phyloP scores from a whole-genome alignment of 2,888 invertebrate species.

The Athetis lepigone region DNA sequence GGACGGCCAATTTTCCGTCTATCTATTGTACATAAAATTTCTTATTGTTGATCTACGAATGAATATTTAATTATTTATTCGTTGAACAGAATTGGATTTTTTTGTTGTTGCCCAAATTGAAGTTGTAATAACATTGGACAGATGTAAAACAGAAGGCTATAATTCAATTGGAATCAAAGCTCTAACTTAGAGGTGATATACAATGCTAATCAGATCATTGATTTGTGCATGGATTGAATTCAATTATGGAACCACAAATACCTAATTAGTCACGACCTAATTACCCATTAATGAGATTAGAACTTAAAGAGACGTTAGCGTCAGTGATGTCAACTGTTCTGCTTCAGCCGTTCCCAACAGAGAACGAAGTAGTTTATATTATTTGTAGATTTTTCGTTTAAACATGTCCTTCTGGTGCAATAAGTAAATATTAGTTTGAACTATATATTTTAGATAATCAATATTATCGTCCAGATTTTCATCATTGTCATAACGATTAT shows the following conservation, averaged over 20 bases:
- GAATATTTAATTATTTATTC: slow-evolving; percentile 29
- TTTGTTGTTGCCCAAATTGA: neutral
- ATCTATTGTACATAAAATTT: slow-evolving; percentile 14
- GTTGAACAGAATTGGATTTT: slow-evolving; percentile 6
- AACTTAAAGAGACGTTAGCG: slow-evolving; percentile 18
- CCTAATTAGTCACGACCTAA: slow-evolving; percentile 13
- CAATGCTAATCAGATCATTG: neutral
- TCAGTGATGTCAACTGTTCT: neutral
- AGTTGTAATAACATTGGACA: neutral
- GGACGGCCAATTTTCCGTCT: slow-evolving; percentile 10
- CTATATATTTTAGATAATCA: too few species aligned
- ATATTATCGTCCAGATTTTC: too few species aligned
- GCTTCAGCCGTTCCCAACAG: neutral
- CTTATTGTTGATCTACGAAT: slow-evolving; percentile 31
- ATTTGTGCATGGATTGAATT: slow-evolving; percentile 5
- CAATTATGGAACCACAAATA: slow-evolving; percentile 22
- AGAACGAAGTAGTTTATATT: neutral
- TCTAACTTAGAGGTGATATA: neutral
- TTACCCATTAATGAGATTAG: slow-evolving; percentile 20
- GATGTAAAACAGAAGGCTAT: neutral
- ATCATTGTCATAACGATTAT: too few species aligned
- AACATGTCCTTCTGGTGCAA: too few species aligned
- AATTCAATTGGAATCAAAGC: neutral
- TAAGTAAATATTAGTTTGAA: too few species aligned
- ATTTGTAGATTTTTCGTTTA: neutral